Conservation (phyloP, 2,888 invertebrate genomes). For the Papilio gigon region DNA sequence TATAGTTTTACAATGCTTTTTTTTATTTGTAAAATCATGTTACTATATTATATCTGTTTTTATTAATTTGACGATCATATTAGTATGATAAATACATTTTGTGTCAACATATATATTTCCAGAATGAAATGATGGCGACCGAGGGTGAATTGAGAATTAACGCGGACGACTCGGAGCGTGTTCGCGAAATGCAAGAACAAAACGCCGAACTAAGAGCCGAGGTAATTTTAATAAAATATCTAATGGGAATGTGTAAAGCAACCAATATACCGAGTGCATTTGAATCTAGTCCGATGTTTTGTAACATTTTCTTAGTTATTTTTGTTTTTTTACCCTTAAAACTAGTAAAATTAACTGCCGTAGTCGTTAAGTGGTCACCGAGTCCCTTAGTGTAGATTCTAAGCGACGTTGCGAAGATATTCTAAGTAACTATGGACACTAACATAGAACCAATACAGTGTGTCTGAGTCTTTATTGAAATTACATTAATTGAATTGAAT, state of each 20-base stretch:
- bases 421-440: too few relatives aligned
- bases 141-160: constrained; percentile 94
- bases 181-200: constrained; percentile 95
- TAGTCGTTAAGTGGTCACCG: not conserved
- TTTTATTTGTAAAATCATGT: too few relatives aligned
- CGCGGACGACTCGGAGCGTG: constrained; percentile 91
- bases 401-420: too few relatives aligned
- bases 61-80: too few relatives aligned
- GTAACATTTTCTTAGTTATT: not conserved
- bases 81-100: too few relatives aligned
- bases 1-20: too few relatives aligned
- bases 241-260: not conserved
- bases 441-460: not conserved
- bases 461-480: not conserved
- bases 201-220: constrained; percentile 96
- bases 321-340: not conserved
- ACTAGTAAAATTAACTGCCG: not conserved
- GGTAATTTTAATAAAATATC: constrained; percentile 77
- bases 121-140: constrained; percentile 97
- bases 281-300: not conserved
- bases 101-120: constrained; percentile 47
- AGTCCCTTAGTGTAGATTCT: not conserved
- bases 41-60: too few relatives aligned
- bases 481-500: not conserved
- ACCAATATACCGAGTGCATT: not conserved